Evolutionary conservation across 2,113 vertebrate genomes (phyloP), one percentile per base, ranked within the genome.

Genomic region (Stigmatopora nigra): DNA sequence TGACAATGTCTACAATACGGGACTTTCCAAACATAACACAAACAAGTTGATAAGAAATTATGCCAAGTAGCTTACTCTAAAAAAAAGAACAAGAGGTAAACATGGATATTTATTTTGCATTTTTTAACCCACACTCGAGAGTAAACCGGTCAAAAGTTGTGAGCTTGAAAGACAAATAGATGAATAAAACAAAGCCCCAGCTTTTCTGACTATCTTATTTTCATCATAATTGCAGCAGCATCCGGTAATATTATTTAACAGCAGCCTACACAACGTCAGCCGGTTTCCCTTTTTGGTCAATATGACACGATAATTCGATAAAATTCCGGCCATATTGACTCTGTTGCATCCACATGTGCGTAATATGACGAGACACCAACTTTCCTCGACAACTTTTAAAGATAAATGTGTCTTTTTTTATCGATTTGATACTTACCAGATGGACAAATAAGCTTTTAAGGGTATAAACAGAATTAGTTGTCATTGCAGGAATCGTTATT

Each of bases 281-380:
- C 75, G 86, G 83, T 87, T 81, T 89, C 82, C 82, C 87, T 84
- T 86, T 86, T 83, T 83, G 75, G 85, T 79, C 87, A 82, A 85
- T 89, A 84, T 82, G 82, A 82, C 82, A 69, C 80, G 86, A 89
- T 90, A 88, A 90, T 90, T 91, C 82, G 88, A 88, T 90, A 88
- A 87, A 90, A 75, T 82, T 76, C 83, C 79, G 80, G 84, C 88
- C 78, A 78, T 88, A 88, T 89, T 87, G 82, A 78, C 83, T 81
- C 75, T 77, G 83, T 83, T 84, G 85, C 84, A 87, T 89, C 87
- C 84, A 87, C 85, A 89, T 87, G 83, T 84, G 81, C 82, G 67
- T 89, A 87, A 87, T 84, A 81, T 81, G 77, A 88, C 86, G 79
- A 84, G 83, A 87, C 78, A 72, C 70, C 80, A 75, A 80, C 87